A percentile compares a stretch with the other conserved stretches of the same genome.
Evolutionary conservation across 2,113 vertebrate genomes (phyloP).

Genomic region (Lagenorhynchus albirostris): DNA sequence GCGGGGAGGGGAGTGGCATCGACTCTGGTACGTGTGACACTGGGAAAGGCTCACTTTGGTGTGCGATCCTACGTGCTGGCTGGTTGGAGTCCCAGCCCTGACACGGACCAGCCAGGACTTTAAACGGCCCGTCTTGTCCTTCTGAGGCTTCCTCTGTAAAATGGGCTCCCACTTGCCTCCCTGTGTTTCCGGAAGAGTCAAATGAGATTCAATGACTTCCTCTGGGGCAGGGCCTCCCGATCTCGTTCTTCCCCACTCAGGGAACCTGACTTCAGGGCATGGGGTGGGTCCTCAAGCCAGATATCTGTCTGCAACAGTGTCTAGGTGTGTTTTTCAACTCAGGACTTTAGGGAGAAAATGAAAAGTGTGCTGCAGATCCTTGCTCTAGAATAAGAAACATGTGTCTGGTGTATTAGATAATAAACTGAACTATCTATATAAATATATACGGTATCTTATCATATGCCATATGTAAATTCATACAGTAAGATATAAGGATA

Average conservation of each 20-base stretch:
- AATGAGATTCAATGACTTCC: neutral
- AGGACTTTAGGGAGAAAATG: neutral
- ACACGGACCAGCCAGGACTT: accelerated
- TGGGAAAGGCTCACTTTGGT: neutral
- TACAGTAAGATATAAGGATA: accelerated
- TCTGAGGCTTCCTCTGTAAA: neutral
- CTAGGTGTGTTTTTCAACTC: neutral
- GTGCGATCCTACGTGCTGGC: accelerated
- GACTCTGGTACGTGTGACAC: accelerated
- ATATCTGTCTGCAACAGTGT: neutral
- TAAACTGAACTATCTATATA: accelerated
- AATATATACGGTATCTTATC: neutral
- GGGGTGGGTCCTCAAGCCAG: neutral
- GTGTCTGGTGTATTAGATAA: accelerated
- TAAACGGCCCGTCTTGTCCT: neutral
- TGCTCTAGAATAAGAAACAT: neutral
- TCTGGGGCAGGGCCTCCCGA: neutral
- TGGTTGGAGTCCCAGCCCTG: neutral
- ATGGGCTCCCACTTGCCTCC: neutral
- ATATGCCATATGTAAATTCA: accelerated
- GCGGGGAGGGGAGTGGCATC: accelerated
- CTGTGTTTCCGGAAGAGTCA: neutral
- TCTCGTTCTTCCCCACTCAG: too few species aligned
- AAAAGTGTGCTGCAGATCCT: neutral
- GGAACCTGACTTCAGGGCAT: neutral